Evolutionary conservation across 2,888 invertebrate genomes (phyloP).

Genomic region (Yponomeuta cagnagella): DNA sequence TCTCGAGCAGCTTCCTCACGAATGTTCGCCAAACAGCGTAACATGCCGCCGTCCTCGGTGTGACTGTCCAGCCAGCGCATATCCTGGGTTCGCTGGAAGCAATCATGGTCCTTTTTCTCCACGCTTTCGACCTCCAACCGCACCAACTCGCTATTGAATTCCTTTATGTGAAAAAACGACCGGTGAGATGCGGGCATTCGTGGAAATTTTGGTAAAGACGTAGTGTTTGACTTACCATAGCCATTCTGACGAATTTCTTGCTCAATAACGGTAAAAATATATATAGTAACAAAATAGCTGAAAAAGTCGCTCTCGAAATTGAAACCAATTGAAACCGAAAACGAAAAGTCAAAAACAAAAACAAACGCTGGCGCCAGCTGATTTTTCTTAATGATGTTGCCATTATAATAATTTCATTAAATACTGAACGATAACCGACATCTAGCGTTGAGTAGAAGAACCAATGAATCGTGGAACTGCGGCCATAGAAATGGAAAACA

Average conservation of each 20-base stretch:
- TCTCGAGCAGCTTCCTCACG: conserved; percentile 60
- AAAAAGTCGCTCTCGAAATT: background rate
- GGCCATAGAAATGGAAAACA: no score
- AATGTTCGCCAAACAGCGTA: conserved; percentile 55
- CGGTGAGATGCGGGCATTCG: background rate
- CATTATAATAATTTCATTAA: background rate
- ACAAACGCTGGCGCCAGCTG: background rate
- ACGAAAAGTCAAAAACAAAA: background rate
- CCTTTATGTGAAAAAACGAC: conserved; percentile 30
- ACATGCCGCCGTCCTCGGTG: conserved; percentile 63
- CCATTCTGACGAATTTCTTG: background rate
- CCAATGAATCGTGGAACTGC: no score
- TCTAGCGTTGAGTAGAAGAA: no score
- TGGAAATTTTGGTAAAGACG: background rate
- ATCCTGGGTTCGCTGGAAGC: conserved; percentile 51
- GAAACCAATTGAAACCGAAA: background rate
- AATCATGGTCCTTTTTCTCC: conserved; percentile 45
- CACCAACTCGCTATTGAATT: conserved; percentile 52
- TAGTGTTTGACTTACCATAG: background rate
- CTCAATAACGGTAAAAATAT: background rate
- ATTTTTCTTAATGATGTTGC: background rate
- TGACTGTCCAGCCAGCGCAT: conserved; percentile 62
- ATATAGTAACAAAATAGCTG: background rate
- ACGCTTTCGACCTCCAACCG: conserved; percentile 41
- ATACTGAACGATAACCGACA: background rate